A percentile compares a stretch with the other conserved stretches of the same genome.
phyloP scores from a whole-genome alignment of 2,888 invertebrate genomes.

The Choreutis nemorana region DNA sequence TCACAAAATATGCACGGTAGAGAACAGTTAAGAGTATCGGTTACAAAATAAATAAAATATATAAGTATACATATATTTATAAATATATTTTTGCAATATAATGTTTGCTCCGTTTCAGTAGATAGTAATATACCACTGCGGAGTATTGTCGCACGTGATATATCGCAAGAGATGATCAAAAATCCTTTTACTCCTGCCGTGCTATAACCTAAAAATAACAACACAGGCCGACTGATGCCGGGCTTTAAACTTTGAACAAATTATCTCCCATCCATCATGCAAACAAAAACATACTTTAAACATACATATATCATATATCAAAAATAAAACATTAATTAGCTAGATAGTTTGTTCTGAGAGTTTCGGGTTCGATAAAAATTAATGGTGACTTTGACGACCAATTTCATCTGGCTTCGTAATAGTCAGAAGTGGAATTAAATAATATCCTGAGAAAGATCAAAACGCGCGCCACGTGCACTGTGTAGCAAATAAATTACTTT shows the following conservation, averaged over 20 bases:
- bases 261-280: constrained; percentile 39
- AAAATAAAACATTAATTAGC: constrained; percentile 16
- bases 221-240: constrained; percentile 39
- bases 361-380: constrained; percentile 20
- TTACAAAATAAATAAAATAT: constrained; percentile 21
- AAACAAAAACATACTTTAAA: constrained; percentile 20
- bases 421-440: not conserved
- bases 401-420: constrained; percentile 28
- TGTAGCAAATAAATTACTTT: not conserved
- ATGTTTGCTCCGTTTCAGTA: constrained; percentile 65
- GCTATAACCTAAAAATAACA: constrained; percentile 63
- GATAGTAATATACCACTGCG: constrained; percentile 47
- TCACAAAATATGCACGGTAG: too few species aligned
- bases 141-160: constrained; percentile 40
- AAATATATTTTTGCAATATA: constrained; percentile 14
- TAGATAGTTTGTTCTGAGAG: constrained; percentile 63
- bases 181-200: constrained; percentile 70
- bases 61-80: constrained; percentile 23
- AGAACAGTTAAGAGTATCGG: too few species aligned
- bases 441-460: not conserved
- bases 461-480: not conserved
- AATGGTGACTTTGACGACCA: constrained; percentile 46
- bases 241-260: constrained; percentile 60
- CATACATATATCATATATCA: constrained; percentile 18
- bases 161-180: constrained; percentile 69